Conservation (phyloP, 2,113 vertebrate species). For the Odocoileus hemionus region DNA sequence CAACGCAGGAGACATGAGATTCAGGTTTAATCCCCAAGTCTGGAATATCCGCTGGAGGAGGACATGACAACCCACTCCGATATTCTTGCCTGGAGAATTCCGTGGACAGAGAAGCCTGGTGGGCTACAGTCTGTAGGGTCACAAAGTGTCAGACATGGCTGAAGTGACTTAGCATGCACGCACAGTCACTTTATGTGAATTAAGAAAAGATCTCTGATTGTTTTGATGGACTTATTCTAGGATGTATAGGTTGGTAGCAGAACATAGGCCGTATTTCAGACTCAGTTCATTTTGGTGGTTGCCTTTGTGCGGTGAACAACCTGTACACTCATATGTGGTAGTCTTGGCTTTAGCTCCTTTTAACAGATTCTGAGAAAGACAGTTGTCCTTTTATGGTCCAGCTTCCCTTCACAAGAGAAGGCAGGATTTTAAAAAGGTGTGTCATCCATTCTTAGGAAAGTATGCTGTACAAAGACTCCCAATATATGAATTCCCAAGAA, state of each 20-base stretch:
- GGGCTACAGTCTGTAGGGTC: background rate
- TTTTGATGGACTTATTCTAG: background rate
- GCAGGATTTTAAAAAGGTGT: background rate
- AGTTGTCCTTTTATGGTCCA: background rate
- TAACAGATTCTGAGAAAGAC: background rate
- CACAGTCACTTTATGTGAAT: background rate
- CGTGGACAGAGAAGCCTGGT: background rate
- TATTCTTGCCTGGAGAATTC: background rate
- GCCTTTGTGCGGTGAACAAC: background rate
- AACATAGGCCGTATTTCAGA: background rate
- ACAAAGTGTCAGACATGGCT: background rate
- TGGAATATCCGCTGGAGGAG: background rate
- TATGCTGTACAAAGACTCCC: slow-evolving; percentile 35
- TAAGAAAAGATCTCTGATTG: background rate
- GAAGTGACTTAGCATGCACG: background rate
- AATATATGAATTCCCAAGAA: slow-evolving; percentile 67
- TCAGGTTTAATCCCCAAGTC: background rate
- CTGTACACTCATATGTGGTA: background rate
- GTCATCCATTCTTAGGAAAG: background rate
- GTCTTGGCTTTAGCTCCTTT: background rate
- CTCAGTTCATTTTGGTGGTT: background rate
- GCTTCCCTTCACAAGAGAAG: background rate
- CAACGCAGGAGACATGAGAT: background rate
- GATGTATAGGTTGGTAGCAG: background rate
- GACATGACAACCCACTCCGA: background rate